Conservation (phyloP, 2,797 vertebrate genomes). For the Sebastes alutus region DNA sequence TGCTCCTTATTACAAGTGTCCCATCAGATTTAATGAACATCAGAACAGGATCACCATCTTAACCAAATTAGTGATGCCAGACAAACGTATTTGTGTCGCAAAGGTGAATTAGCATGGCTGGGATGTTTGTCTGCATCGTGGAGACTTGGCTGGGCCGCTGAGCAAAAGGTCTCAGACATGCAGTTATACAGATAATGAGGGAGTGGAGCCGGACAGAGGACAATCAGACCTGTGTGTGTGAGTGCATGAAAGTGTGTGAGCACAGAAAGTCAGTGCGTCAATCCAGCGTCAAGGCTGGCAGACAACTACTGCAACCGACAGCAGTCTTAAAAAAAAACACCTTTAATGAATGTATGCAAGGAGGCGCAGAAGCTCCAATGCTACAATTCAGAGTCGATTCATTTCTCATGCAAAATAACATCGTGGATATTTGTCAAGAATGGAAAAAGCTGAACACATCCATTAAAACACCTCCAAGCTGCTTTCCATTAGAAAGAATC, state of each 20-base stretch:
- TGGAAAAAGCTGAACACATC: slow-evolving; percentile 38
- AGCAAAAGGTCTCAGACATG: slow-evolving; percentile 74
- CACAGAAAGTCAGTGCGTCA: slow-evolving; percentile 30
- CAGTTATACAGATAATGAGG: slow-evolving; percentile 76
- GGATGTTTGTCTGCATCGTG: slow-evolving; percentile 58
- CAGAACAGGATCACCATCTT: slow-evolving; percentile 25
- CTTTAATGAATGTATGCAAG: slow-evolving; percentile 4
- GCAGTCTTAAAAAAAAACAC: slow-evolving; percentile 19
- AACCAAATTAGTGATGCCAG: slow-evolving; percentile 30
- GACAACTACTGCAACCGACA: slow-evolving; percentile 11
- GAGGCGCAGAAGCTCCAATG: background rate
- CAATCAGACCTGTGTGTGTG: slow-evolving; percentile 70
- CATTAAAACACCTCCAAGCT: slow-evolving; percentile 31
- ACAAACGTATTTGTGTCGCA: slow-evolving; percentile 27
- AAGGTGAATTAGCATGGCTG: slow-evolving; percentile 56
- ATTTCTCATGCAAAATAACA: background rate
- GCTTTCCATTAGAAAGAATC: slow-evolving; percentile 49
- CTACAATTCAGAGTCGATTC: background rate
- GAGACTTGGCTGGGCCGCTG: slow-evolving; percentile 41
- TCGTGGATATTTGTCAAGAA: background rate
- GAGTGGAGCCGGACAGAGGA: slow-evolving; percentile 68
- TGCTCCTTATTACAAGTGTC: background rate
- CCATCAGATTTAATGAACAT: slow-evolving; percentile 19
- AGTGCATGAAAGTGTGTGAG: background rate
- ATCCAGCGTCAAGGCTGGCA: slow-evolving; percentile 20